Evolutionary conservation across 2,888 invertebrate species (phyloP).

Genomic region (Pseudococcus longispinus): DNA sequence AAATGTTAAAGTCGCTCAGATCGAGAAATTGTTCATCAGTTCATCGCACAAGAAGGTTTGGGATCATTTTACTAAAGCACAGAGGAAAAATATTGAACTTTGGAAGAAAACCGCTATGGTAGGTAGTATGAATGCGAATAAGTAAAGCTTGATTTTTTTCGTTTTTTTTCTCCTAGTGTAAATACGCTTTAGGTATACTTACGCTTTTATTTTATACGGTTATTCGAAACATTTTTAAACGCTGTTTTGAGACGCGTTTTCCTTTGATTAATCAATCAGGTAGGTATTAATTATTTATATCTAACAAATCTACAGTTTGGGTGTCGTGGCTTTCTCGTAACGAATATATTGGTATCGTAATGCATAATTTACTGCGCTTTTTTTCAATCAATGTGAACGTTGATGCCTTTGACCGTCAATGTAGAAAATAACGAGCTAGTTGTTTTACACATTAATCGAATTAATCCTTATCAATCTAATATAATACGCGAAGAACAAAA

Average conservation of each 20-base stretch:
- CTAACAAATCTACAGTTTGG: not conserved
- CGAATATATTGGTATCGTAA: not conserved
- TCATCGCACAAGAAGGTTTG: constrained; percentile 98
- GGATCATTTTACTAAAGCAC: constrained; percentile 99
- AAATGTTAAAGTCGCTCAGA: constrained; percentile 87
- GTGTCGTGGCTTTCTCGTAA: not conserved
- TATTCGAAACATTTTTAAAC: not conserved
- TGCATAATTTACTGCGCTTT: not conserved
- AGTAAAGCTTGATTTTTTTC: constrained; percentile 33
- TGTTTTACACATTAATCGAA: not conserved
- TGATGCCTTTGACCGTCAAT: not conserved
- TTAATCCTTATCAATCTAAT: not conserved
- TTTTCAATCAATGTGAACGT: not conserved
- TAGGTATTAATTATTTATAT: constrained; percentile 39
- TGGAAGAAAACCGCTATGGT: constrained; percentile 98
- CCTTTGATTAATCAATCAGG: constrained; percentile 34
- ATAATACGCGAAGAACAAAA: not conserved
- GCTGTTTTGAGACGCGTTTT: constrained; percentile 21
- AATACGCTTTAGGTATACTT: constrained; percentile 55
- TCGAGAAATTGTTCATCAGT: constrained; percentile 95
- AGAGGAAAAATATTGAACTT: constrained; percentile 97
- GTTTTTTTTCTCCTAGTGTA: constrained; percentile 53
- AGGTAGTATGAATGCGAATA: constrained; percentile 64
- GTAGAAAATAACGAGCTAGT: not conserved
- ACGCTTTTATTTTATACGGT: constrained; percentile 40